Evolutionary conservation across 92 coral and sea anemone species (phyloP).

Genomic region (Palythoa caribaeorum): DNA sequence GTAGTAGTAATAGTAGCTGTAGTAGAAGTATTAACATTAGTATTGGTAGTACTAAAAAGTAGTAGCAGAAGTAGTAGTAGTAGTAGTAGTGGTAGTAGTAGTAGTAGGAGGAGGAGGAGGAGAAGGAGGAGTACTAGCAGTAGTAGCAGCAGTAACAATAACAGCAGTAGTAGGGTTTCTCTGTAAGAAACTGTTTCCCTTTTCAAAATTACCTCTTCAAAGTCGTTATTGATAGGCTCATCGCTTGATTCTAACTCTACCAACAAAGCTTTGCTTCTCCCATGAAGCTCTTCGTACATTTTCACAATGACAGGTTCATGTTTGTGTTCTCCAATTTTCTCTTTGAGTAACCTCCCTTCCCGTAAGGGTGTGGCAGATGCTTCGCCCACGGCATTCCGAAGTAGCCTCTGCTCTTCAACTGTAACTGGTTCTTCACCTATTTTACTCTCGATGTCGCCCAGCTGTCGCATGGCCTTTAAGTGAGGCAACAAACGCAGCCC

Average conservation of each 20-base stretch:
- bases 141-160: no score
- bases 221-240: slow-evolving; percentile 75
- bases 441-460: slow-evolving; percentile 79
- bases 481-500: not conserved
- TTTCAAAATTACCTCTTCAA: slow-evolving; percentile 78
- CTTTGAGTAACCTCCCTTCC: slow-evolving; percentile 87
- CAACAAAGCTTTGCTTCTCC: slow-evolving; percentile 83
- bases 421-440: slow-evolving; percentile 80
- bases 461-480: slow-evolving; percentile 80
- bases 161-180: no score
- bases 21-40: no score
- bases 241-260: slow-evolving; percentile 79
- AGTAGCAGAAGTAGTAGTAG: no score
- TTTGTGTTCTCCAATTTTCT: slow-evolving; percentile 75
- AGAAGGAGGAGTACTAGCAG: no score
- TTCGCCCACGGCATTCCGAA: slow-evolving; percentile 84
- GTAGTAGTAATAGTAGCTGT: no score
- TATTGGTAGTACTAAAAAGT: no score
- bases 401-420: slow-evolving; percentile 82
- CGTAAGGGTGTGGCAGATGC: slow-evolving; percentile 91
- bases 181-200: no score
- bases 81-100: no score
- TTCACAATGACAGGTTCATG: slow-evolving; percentile 85
- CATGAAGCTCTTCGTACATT: slow-evolving; percentile 93
- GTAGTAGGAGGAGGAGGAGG: no score